Percentiles rank a stretch among this genome's conserved stretches.
Evolutionary conservation across 2,888 invertebrate genomes (phyloP).

Genomic region (Drosophila basisetae): DNA sequence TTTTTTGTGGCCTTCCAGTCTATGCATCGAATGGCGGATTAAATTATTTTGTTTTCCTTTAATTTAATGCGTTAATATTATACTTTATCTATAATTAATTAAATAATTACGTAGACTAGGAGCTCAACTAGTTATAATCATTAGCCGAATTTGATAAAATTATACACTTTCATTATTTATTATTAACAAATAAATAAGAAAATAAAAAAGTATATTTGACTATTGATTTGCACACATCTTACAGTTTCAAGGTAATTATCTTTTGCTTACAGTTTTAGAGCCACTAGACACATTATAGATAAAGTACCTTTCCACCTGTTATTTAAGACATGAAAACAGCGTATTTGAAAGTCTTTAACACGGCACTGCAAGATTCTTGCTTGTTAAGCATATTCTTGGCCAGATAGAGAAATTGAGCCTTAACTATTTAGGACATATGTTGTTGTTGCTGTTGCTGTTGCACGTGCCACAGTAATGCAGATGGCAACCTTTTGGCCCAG

Average conservation of each 20-base stretch:
- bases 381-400: conserved; percentile 12
- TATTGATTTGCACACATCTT: neutral
- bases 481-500: conserved; percentile 54
- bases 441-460: conserved; percentile 41
- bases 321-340: neutral
- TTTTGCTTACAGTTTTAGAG: neutral
- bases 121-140: neutral
- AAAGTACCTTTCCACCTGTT: neutral
- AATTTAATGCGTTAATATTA: neutral
- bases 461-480: conserved; percentile 67
- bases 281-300: neutral
- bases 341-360: neutral
- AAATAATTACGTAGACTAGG: too few relatives aligned
- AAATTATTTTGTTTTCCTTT: neutral
- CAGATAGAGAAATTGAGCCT: conserved; percentile 59
- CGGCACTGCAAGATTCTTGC: conserved; percentile 10
- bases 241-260: neutral
- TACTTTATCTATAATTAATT: neutral
- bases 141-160: neutral
- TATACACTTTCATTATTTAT: neutral
- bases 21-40: neutral
- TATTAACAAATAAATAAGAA: neutral
- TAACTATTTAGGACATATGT: conserved; percentile 65
- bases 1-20: neutral
- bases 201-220: neutral